Conservation (phyloP, 2,888 invertebrate species). For the Andricus curvator region DNA sequence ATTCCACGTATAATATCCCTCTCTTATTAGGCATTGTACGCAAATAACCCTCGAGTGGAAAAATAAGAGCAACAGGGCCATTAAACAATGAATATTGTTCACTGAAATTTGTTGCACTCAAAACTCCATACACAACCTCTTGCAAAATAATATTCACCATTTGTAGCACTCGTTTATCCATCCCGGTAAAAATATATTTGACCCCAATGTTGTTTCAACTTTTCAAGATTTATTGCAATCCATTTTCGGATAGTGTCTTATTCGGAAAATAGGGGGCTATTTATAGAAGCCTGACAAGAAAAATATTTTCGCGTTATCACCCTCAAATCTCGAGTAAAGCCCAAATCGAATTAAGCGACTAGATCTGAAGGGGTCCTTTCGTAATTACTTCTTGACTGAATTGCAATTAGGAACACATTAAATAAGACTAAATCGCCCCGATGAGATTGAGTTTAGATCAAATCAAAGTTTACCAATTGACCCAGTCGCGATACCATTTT, state of each 20-base stretch:
- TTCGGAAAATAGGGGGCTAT: not conserved
- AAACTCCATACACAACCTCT: not conserved
- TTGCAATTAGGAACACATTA: conserved; percentile 59
- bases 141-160: not conserved
- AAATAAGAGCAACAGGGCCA: conserved; percentile 19
- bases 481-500: conserved; percentile 25
- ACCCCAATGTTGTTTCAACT: not conserved
- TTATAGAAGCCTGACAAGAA: not conserved
- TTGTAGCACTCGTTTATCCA: not conserved
- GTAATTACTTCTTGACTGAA: conserved; percentile 57
- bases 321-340: conserved; percentile 60
- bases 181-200: not conserved
- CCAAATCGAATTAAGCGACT: conserved; percentile 63
- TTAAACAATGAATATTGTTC: conserved; percentile 38
- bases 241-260: not conserved
- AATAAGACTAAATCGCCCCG: conserved; percentile 20
- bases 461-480: conserved; percentile 34
- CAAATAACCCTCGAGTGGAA: conserved; percentile 11
- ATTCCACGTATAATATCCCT: conserved; percentile 21
- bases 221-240: not conserved
- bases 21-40: conserved; percentile 34
- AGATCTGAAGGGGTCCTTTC: conserved; percentile 49
- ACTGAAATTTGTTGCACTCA: conserved; percentile 3
- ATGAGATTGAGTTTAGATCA: conserved; percentile 17
- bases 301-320: conserved; percentile 56